Evolutionary conservation across 2,113 vertebrate species (phyloP).

Genomic region (Cygnus atratus): DNA sequence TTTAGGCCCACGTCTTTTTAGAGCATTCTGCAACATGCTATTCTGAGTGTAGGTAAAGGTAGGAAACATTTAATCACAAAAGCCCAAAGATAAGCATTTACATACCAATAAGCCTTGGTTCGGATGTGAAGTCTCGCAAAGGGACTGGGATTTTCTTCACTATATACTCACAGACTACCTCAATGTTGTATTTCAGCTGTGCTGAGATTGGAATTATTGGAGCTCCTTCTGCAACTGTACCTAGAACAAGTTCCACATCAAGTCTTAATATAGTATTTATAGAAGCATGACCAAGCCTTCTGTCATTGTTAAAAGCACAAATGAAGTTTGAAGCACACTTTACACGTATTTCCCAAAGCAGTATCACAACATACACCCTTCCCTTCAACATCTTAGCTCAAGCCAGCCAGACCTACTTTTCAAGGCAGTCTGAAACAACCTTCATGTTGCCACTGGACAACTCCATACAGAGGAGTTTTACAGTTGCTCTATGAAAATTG

Average conservation of each 20-base stretch:
- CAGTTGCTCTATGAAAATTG: not conserved
- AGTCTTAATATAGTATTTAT: not conserved
- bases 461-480: not conserved
- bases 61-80: not conserved
- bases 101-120: constrained; percentile 95
- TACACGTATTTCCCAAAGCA: not conserved
- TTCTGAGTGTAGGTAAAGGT: accelerated
- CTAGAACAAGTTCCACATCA: constrained; percentile 68
- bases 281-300: not conserved
- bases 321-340: not conserved
- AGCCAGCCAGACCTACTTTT: not conserved
- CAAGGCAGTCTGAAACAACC: not conserved
- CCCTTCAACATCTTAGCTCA: not conserved
- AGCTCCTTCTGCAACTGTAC: constrained; percentile 96
- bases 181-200: constrained; percentile 98
- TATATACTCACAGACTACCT: constrained; percentile 98
- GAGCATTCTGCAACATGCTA: not conserved
- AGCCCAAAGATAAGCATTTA: not conserved
- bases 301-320: not conserved
- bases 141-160: constrained; percentile 98
- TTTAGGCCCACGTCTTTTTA: not conserved
- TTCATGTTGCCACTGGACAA: not conserved
- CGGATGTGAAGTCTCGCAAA: constrained; percentile 94
- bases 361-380: not conserved
- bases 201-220: constrained; percentile 99